Evolutionary conservation across 53 echinoderm and acorn worm genomes (phyloP).

Genomic region (Henricia sp.): DNA sequence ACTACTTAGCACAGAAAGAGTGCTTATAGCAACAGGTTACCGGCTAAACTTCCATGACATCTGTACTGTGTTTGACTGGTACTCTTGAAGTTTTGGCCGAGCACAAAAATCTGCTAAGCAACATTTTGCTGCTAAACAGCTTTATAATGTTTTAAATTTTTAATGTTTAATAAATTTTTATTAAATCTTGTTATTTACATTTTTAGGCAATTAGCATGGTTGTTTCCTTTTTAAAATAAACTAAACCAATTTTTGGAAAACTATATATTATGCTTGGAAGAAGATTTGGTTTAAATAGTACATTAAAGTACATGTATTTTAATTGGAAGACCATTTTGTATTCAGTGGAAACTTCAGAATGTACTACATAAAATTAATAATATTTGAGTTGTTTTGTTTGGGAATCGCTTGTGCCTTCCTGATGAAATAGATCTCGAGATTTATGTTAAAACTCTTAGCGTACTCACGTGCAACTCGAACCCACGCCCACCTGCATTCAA

Average conservation of each 20-base stretch:
- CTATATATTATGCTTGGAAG: too few species aligned
- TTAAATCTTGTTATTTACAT: background rate
- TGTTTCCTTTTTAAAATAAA: background rate
- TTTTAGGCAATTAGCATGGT: background rate
- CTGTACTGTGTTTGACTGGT: background rate
- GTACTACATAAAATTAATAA: too few species aligned
- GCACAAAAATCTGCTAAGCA: background rate
- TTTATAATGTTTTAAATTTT: background rate
- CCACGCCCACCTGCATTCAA: too few species aligned
- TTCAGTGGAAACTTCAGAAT: too few species aligned
- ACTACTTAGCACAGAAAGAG: background rate
- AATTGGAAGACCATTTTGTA: too few species aligned
- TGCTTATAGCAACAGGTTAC: background rate
- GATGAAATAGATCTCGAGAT: too few species aligned
- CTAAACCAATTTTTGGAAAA: background rate
- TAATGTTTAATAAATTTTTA: background rate
- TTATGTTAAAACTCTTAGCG: too few species aligned
- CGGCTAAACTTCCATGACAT: background rate
- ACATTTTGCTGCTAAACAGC: background rate
- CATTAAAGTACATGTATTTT: too few species aligned
- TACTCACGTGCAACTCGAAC: too few species aligned
- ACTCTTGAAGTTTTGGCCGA: background rate
- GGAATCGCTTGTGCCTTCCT: too few species aligned
- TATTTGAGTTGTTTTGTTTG: too few species aligned
- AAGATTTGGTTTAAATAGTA: too few species aligned